Evolutionary conservation across 2,888 invertebrate genomes (phyloP).

Genomic region (Leptinotarsa juncta): DNA sequence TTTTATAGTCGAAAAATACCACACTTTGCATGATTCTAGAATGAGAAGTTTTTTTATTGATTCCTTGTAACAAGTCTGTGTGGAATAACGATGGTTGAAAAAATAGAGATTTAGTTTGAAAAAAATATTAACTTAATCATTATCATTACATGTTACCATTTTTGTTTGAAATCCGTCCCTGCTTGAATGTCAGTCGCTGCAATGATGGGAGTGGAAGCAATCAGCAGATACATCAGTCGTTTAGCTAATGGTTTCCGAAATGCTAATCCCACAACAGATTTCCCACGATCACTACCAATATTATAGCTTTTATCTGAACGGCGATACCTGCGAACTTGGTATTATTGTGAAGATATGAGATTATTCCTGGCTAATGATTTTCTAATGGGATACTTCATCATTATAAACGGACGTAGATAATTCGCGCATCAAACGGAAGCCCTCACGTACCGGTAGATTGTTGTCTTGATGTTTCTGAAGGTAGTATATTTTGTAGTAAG

Average conservation of each 20-base stretch:
- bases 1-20: no score
- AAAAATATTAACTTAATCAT: neutral
- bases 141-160: no score
- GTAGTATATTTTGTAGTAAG: neutral
- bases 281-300: constrained; percentile 45
- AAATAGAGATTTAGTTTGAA: neutral
- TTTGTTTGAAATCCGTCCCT: neutral
- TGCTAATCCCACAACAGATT: constrained; percentile 61
- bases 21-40: no score
- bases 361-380: constrained; percentile 50
- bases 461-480: neutral
- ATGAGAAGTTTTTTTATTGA: no score
- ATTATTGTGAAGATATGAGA: constrained; percentile 35
- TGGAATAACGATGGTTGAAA: no score
- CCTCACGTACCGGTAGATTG: neutral
- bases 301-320: constrained; percentile 46
- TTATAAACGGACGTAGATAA: constrained; percentile 12
- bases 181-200: neutral
- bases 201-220: constrained; percentile 62
- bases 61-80: no score
- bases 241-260: constrained; percentile 67
- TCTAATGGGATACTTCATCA: constrained; percentile 49
- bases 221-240: constrained; percentile 66
- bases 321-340: constrained; percentile 41
- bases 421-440: neutral